Percentiles rank a stretch among this genome's conserved stretches.
phyloP scores from a whole-genome alignment of 1,140 invertebrate species.

The Drepana arcuata region DNA sequence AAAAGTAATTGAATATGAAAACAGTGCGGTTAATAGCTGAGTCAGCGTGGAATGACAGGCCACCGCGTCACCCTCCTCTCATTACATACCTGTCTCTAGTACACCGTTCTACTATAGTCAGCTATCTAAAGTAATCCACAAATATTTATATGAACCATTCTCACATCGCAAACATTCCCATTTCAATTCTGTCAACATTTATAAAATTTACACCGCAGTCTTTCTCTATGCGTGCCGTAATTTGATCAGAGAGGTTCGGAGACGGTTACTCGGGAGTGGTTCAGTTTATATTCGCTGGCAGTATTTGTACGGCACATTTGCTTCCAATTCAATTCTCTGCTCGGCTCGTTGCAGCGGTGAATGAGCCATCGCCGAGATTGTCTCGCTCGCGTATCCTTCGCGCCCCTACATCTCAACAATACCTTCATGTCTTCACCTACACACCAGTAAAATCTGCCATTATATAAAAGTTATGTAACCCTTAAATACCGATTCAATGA shows the following conservation, averaged over 20 bases:
- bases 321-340: constrained; percentile 63
- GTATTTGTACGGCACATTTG: constrained; percentile 59
- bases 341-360: constrained; percentile 58
- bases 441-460: constrained; percentile 13
- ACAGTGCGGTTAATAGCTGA: too few species aligned
- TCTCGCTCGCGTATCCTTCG: constrained; percentile 28
- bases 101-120: too few species aligned
- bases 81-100: constrained; percentile 29
- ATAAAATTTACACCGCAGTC: constrained; percentile 24
- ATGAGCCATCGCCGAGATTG: constrained; percentile 61
- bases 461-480: constrained; percentile 13
- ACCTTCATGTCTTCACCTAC: constrained; percentile 14
- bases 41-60: constrained; percentile 20
- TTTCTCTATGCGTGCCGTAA: constrained; percentile 32
- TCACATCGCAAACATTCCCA: too few species aligned
- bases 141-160: too few species aligned
- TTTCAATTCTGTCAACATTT: constrained; percentile 23
- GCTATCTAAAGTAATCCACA: too few species aligned
- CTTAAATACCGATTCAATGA: constrained; percentile 13
- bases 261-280: constrained; percentile 27
- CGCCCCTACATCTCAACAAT: constrained; percentile 14
- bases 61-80: constrained; percentile 24
- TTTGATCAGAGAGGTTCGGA: constrained; percentile 31
- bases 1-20: too few species aligned
- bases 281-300: constrained; percentile 59